phyloP scores from a whole-genome alignment of 2,113 vertebrate species.

The Capreolus pygargus region DNA sequence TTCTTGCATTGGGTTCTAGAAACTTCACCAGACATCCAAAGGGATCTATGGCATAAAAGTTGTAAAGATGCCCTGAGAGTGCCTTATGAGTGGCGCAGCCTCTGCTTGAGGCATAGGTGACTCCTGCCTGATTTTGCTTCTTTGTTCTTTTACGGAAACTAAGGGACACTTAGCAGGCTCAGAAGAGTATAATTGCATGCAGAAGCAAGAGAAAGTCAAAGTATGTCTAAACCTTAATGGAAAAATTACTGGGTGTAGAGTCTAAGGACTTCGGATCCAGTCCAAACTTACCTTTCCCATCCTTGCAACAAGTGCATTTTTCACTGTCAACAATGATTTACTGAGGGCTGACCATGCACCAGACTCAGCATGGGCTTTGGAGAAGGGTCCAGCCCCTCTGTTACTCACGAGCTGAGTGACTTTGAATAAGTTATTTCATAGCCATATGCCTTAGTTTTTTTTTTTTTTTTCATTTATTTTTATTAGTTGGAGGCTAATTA shows the following conservation, averaged over 20 bases:
- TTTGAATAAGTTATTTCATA: background rate
- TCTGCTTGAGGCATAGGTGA: background rate
- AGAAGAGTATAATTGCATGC: background rate
- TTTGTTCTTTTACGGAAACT: constrained; percentile 30
- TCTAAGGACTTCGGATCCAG: background rate
- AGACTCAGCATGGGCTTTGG: background rate
- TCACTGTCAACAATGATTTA: background rate
- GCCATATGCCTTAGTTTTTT: background rate
- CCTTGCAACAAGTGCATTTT: background rate
- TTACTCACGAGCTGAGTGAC: background rate
- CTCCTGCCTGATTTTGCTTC: background rate
- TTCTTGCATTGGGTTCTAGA: background rate
- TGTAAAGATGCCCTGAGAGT: background rate
- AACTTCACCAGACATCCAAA: background rate
- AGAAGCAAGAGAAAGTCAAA: background rate
- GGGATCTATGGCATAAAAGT: background rate
- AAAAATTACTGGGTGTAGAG: background rate
- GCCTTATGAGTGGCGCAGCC: background rate
- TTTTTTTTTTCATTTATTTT: no score
- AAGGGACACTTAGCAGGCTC: background rate
- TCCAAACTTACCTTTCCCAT: background rate
- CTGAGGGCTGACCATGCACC: background rate
- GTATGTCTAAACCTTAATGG: background rate
- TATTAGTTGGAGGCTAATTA: no score
- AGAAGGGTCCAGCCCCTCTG: background rate